Evolutionary conservation across 2,888 invertebrate species (phyloP).

Genomic region (Eurytoma adleriae): DNA sequence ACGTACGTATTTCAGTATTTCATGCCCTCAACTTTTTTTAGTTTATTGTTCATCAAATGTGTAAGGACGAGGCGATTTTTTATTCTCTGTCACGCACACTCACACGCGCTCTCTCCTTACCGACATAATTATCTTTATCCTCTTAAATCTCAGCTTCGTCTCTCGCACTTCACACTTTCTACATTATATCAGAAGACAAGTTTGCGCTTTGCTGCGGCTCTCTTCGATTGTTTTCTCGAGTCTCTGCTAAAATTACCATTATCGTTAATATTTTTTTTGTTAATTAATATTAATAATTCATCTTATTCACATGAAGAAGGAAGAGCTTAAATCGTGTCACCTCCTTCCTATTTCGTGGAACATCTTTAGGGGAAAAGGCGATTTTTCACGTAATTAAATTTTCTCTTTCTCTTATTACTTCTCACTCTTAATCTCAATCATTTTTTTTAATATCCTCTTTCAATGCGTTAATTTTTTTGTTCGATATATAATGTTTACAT

Average conservation of each 20-base stretch:
- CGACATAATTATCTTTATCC: not conserved
- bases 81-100: constrained; percentile 1
- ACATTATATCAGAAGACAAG: constrained; percentile 53
- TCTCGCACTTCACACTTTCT: constrained; percentile 37
- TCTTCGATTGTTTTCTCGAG: constrained; percentile 52
- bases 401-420: constrained; percentile 32
- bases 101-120: constrained; percentile 1
- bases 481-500: constrained; percentile 50
- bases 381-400: constrained; percentile 54
- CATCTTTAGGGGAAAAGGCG: constrained; percentile 58
- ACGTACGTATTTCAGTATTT: constrained; percentile 41
- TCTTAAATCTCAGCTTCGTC: not conserved
- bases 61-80: constrained; percentile 46
- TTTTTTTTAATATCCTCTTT: constrained; percentile 34
- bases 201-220: constrained; percentile 55
- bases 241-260: constrained; percentile 48
- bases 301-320: constrained; percentile 57
- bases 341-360: constrained; percentile 55
- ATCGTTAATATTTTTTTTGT: constrained; percentile 37
- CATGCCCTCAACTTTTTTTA: constrained; percentile 19
- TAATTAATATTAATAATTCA: constrained; percentile 54
- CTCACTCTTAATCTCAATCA: constrained; percentile 13
- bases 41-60: constrained; percentile 31
- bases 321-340: constrained; percentile 52
- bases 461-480: constrained; percentile 14